phyloP scores from a whole-genome alignment of 2,888 invertebrate genomes.

The Ophion ventricosus region DNA sequence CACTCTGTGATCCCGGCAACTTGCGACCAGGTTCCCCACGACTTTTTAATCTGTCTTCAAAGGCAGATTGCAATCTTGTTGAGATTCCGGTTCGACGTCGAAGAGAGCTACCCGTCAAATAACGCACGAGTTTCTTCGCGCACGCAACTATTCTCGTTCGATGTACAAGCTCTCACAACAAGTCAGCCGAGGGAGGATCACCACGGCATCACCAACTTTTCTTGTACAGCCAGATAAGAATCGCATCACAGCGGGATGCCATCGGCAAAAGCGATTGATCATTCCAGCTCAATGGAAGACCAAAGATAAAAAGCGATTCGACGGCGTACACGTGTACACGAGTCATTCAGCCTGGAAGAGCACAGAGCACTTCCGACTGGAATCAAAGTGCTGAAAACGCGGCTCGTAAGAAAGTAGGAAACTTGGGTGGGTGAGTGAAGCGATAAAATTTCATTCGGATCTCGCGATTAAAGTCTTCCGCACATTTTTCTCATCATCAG shows the following conservation, averaged over 20 bases:
- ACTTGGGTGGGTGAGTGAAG: conserved; percentile 11
- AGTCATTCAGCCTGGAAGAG: neutral
- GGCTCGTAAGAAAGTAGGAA: too few relatives aligned
- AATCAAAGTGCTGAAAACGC: conserved; percentile 8
- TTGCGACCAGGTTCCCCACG: neutral
- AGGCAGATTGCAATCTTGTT: conserved; percentile 15
- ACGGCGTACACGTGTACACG: neutral
- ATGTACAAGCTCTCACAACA: conserved; percentile 1
- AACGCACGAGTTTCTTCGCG: conserved; percentile 9
- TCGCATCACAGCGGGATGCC: conserved; percentile 1
- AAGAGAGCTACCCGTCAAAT: conserved; percentile 9
- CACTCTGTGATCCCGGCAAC: neutral
- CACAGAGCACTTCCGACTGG: neutral
- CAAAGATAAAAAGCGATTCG: conserved; percentile 7
- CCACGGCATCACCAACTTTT: neutral
- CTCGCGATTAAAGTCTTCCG: conserved; percentile 52
- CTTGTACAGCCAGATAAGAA: neutral
- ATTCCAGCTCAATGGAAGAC: neutral
- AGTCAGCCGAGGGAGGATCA: conserved; percentile 6
- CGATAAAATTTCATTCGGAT: conserved; percentile 60
- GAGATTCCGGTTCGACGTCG: conserved; percentile 10
- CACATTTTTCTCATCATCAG: neutral
- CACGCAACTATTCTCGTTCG: neutral
- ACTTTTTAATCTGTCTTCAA: conserved; percentile 14
- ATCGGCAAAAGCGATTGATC: conserved; percentile 2